Conservation (phyloP, 2,113 vertebrate species). For the Eubucco bourcierii region DNA sequence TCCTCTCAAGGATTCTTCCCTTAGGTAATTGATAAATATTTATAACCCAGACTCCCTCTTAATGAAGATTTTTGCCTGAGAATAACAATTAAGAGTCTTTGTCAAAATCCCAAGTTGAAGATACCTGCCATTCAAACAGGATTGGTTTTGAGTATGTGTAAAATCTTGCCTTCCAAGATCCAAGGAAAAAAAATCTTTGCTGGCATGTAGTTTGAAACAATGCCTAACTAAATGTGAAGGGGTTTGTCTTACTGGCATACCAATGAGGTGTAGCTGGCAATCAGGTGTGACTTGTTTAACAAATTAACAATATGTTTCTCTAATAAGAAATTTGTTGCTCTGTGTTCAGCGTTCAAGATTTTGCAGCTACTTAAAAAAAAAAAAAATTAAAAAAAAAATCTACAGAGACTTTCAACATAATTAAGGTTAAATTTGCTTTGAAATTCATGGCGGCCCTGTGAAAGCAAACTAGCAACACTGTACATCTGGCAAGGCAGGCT, state of each 20-base stretch:
- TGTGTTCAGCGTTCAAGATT: constrained; percentile 29
- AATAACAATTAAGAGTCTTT: constrained; percentile 58
- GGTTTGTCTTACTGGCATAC: constrained; percentile 40
- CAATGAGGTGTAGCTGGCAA: constrained; percentile 51
- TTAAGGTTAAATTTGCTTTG: constrained; percentile 63
- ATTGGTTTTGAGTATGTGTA: constrained; percentile 15
- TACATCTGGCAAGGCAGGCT: constrained; percentile 25
- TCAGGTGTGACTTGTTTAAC: constrained; percentile 66
- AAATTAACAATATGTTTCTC: constrained; percentile 67
- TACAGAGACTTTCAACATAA: constrained; percentile 52
- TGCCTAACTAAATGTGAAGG: constrained; percentile 57
- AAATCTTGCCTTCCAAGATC: constrained; percentile 43
- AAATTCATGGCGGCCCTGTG: constrained; percentile 27
- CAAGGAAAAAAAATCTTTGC: constrained; percentile 25
- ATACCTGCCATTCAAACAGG: constrained; percentile 59
- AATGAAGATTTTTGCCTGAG: constrained; percentile 59
- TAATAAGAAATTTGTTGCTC: constrained; percentile 55
- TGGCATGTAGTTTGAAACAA: constrained; percentile 51
- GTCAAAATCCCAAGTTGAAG: constrained; percentile 44
- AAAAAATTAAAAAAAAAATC: not conserved
- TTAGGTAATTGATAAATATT: constrained; percentile 61
- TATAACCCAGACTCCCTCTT: constrained; percentile 26
- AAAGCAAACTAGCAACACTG: constrained; percentile 48
- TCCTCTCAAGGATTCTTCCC: constrained; percentile 42
- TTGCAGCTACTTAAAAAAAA: constrained; percentile 32